phyloP scores from a whole-genome alignment of 2,797 vertebrate species.

The Platalea minor region DNA sequence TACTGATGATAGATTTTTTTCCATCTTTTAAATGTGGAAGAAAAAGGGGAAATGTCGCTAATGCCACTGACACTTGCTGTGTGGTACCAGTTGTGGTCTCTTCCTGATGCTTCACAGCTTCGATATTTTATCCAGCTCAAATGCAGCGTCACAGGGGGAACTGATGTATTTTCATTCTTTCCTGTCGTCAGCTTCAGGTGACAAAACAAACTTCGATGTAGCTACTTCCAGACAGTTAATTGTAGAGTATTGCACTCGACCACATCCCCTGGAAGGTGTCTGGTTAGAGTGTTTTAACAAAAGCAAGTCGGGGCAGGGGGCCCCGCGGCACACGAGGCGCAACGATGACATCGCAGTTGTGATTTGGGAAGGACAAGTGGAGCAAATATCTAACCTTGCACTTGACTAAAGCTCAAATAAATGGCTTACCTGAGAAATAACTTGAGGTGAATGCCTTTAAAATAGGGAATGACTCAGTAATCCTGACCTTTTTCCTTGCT shows the following conservation, averaged over 20 bases:
- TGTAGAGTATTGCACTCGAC: conserved; percentile 45
- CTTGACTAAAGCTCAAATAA: neutral
- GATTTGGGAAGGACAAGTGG: neutral
- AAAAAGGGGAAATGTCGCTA: neutral
- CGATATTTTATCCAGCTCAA: conserved; percentile 6
- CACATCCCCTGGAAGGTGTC: conserved; percentile 28
- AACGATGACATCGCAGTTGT: neutral
- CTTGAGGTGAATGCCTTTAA: neutral
- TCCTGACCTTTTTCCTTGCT: neutral
- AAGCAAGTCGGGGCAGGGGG: neutral
- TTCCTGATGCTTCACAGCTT: neutral
- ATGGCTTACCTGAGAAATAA: neutral
- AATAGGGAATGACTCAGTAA: neutral
- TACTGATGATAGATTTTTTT: neutral
- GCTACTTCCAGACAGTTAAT: conserved; percentile 29
- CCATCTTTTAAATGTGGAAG: neutral
- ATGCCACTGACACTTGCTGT: neutral
- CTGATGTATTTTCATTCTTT: conserved; percentile 46
- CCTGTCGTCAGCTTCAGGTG: conserved; percentile 60
- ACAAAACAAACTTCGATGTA: conserved; percentile 48
- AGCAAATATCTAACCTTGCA: neutral
- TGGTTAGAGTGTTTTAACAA: neutral
- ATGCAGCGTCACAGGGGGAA: conserved; percentile 44
- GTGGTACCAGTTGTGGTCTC: neutral
- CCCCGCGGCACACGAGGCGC: fast-evolving